Base-by-base conservation (phyloP, 2,888 invertebrate genomes). In the Drosophila nr. fundita region DNA sequence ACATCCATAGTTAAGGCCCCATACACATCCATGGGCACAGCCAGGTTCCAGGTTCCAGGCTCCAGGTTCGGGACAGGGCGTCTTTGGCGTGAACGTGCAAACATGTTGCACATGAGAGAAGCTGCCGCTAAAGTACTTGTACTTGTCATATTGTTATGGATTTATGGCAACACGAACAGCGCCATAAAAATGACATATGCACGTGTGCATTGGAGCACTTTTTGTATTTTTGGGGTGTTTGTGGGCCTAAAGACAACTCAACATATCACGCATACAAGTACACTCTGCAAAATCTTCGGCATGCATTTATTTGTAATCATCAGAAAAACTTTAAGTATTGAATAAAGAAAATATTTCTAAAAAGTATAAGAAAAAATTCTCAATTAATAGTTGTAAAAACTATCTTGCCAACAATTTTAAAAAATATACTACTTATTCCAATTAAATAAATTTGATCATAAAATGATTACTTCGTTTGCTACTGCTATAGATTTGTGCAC, bases 71-170 rank as follows among this genome's bases (percentile, higher is more conserved):
- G 65, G 69, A 68, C 82, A 75, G 87, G 87, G 87, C 78, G 83
- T 83, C 87, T 68, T 62, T 76, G 90, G 87, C 90, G 87, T 89
- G 90, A 86, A 90, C 90, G 87, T 90, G 87, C 90, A 89, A 88
- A 88, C 87, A 88, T 89, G 89, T 90, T 89, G 90, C 89, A 90
- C 89, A 90, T 88, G 89, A 87, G 89, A 87, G 86, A 78, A 83
- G 90, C 90, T 89, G 87, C 89, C 90, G 90, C 90, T 90, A 90
- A 90, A 91, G 91, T 91, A 89, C 91, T 87, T 91, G 91, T 91
- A 92, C 90, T 90, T 91, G 92, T 91, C 92, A 91, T 91, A 91
- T 92, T 89, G 90, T 88, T 92, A 92, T 91, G 89, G 91, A 92
- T 91, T 91, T 92, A 91, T 92, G 92, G 89, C 92, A 91, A 90